A percentile compares a stretch with the other conserved stretches of the same genome.
Evolutionary conservation across 2,797 vertebrate genomes (phyloP).

Genomic region (Philypnodon macrostomus): DNA sequence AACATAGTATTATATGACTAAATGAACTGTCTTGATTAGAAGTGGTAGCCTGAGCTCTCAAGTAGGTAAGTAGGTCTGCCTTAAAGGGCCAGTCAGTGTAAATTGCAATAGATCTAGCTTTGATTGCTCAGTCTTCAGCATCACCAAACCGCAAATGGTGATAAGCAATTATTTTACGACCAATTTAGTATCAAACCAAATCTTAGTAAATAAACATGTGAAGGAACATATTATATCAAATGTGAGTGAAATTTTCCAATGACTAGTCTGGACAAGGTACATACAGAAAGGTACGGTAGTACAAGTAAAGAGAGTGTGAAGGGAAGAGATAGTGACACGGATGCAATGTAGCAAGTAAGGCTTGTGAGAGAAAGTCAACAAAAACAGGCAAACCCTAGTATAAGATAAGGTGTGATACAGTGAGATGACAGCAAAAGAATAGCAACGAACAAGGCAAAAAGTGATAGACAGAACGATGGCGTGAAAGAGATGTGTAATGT

Average conservation of each 20-base stretch:
- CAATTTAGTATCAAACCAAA: too few species aligned
- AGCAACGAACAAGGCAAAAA: conserved; percentile 26
- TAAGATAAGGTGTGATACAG: conserved; percentile 19
- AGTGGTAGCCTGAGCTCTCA: too few species aligned
- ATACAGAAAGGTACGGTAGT: background rate
- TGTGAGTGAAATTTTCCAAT: background rate
- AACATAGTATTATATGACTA: too few species aligned
- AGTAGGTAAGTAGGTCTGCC: too few species aligned
- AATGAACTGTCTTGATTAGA: too few species aligned
- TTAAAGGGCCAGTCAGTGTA: too few species aligned
- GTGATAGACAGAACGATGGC: conserved; percentile 26
- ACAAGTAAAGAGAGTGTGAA: conserved; percentile 7
- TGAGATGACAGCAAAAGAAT: conserved; percentile 16
- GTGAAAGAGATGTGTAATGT: conserved; percentile 36
- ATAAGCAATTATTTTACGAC: too few species aligned
- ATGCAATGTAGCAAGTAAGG: conserved; percentile 8
- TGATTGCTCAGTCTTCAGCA: too few species aligned
- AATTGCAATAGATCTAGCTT: too few species aligned
- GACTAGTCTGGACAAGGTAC: background rate
- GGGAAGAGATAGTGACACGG: conserved; percentile 15
- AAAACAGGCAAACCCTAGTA: conserved; percentile 3
- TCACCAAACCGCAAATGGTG: too few species aligned
- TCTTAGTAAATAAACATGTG: too few species aligned
- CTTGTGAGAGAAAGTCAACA: conserved; percentile 6
- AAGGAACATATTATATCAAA: too few species aligned